Conservation (phyloP, 2,797 vertebrate genomes). For the Myripristis jacobus region DNA sequence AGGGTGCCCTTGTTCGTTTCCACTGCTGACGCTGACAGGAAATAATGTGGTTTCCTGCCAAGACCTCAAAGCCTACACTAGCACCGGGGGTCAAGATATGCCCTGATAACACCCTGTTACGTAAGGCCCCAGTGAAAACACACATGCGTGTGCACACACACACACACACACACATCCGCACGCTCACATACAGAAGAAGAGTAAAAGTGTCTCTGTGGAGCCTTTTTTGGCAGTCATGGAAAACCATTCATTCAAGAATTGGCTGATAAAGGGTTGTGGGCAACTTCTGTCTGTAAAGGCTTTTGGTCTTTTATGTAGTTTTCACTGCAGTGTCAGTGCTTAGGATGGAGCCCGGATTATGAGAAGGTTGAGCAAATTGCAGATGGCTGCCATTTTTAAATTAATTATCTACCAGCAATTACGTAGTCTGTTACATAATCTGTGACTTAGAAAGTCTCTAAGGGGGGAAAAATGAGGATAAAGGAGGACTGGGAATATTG, state of each 20-base stretch:
- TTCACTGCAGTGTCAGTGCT: neutral
- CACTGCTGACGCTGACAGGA: conserved; percentile 71
- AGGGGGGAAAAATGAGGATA: conserved; percentile 34
- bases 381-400: conserved; percentile 2
- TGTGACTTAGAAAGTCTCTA: conserved; percentile 25
- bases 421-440: conserved; percentile 36
- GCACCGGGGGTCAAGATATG: conserved; percentile 46
- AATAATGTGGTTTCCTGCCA: conserved; percentile 76
- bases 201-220: neutral
- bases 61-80: conserved; percentile 59
- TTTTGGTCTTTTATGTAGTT: neutral
- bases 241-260: neutral
- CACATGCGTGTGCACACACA: conserved; percentile 1
- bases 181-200: neutral
- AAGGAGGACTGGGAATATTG: conserved; percentile 24
- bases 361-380: neutral
- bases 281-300: neutral
- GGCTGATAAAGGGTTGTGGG: neutral
- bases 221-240: neutral
- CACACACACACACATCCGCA: neutral
- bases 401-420: conserved; percentile 11
- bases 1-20: conserved; percentile 58
- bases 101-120: conserved; percentile 58
- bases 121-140: conserved; percentile 37
- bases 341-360: neutral